These are phyloP conservation scores for Boleophthalmus pectinirostris DNA, from an alignment of 2,113 vertebrate genomes.

Conservation along the genomic window DNA sequence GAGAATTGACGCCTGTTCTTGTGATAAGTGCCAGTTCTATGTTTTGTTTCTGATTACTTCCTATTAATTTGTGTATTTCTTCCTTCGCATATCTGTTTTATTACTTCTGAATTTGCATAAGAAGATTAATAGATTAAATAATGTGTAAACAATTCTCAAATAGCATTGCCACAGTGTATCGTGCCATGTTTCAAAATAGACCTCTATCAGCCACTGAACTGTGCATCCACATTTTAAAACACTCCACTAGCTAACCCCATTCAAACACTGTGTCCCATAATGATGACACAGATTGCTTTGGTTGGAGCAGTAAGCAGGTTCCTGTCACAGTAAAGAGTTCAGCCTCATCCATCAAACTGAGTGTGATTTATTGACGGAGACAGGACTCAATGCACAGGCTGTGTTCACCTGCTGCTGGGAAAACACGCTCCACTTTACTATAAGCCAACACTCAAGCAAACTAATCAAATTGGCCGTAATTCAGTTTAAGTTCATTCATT, in stretches of 20 bases:
- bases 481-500: neutral
- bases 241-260: neutral
- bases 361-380: slow-evolving; percentile 4
- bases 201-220: neutral
- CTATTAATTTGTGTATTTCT: too few species aligned
- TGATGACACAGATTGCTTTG: neutral
- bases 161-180: too few species aligned
- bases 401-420: slow-evolving; percentile 12
- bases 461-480: neutral
- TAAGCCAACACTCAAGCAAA: neutral
- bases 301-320: neutral
- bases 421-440: slow-evolving; percentile 2
- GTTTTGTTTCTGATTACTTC: too few species aligned
- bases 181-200: neutral
- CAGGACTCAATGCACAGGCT: slow-evolving; percentile 5
- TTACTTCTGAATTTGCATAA: too few species aligned
- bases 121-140: too few species aligned
- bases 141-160: too few species aligned
- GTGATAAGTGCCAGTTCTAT: too few species aligned
- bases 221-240: neutral
- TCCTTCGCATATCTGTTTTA: too few species aligned
- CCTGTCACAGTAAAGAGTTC: slow-evolving; percentile 7
- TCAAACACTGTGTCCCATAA: neutral
- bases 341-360: slow-evolving; percentile 11
- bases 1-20: too few species aligned